Evolutionary conservation across 2,888 invertebrate species (phyloP), one percentile per base, ranked within the genome.

Genomic region (Rhamnusium bicolor): DNA sequence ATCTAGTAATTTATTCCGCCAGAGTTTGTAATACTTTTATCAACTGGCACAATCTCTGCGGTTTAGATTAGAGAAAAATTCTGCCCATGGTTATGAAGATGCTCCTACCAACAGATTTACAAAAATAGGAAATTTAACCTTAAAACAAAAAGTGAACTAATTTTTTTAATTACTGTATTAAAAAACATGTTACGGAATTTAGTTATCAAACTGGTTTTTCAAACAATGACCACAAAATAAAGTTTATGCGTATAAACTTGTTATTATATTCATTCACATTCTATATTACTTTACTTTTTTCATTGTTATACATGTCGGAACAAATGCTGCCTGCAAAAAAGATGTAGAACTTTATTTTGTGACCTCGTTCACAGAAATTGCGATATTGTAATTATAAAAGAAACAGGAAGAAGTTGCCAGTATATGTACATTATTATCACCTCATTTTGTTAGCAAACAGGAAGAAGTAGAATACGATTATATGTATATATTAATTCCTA

Each of bases 1-100:
- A 46, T 58, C 61, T 61, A 19, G 61, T 61, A 16, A 24, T 24
- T 40, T 62, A 40, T 69, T 40, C 69, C 61, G 58, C 68, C 69
- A 66, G 71, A 73, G 73, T 73, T 69, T 77, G 77, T 77, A 74
- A 69, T 71, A 51, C 3, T 71, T 63, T 71, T 71, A 65, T 71
- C 62, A 5, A 14, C 69, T 77, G 58, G 77, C 67, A 77, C 69
- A 73, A 67, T 73, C 74, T 77, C 68, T 74, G 74, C 53, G 21
- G 16, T 58, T 51, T 51, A 19, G 51, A 51, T 51, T 51, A 16
- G 16, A n/a, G n/a, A n/a, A n/a, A n/a, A 51, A 51, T 2, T 10
- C 18, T 16, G 7, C 18, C 4, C 12, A 10, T 51, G 3, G 3
- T n/a, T 47, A 16, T 6, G 12, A 5, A 1, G 16, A 51, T 51